These are phyloP conservation scores for Oceanodroma leucorhoa DNA, from an alignment of 2,797 vertebrate species.

Conservation along the genomic window DNA sequence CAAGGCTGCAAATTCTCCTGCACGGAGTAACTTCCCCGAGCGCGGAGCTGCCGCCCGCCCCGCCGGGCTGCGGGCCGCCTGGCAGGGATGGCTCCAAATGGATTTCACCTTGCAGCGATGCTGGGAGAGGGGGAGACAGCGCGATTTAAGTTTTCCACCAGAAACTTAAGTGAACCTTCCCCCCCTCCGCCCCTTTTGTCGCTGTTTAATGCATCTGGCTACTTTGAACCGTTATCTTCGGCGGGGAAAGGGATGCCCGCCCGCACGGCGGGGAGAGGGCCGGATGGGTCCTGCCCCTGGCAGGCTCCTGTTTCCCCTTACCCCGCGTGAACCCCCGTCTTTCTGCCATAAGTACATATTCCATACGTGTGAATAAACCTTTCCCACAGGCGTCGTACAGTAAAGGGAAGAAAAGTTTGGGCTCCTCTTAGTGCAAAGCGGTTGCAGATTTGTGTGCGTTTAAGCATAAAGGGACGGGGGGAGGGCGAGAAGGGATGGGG, in stretches of 20 bases:
- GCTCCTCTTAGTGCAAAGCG: constrained; percentile 30
- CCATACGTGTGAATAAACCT: neutral
- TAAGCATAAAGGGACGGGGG: constrained; percentile 69
- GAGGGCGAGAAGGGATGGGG: constrained; percentile 53
- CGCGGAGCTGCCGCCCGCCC: constrained; percentile 31
- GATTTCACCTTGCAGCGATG: constrained; percentile 48
- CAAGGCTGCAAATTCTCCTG: constrained; percentile 70
- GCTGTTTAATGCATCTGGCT: constrained; percentile 36
- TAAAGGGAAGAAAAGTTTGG: constrained; percentile 36
- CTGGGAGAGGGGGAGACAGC: neutral
- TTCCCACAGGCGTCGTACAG: constrained; percentile 6
- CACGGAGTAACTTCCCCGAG: constrained; percentile 41
- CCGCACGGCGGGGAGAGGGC: neutral
- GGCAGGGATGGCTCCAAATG: constrained; percentile 16
- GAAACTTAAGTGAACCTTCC: neutral
- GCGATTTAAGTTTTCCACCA: neutral
- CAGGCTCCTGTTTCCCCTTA: neutral
- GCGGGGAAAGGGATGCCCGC: neutral
- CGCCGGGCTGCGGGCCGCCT: neutral
- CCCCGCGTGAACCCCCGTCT: neutral
- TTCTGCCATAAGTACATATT: neutral
- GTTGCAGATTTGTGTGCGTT: constrained; percentile 65
- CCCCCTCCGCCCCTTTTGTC: neutral
- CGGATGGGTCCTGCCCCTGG: neutral
- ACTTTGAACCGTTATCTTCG: constrained; percentile 41